Conservation (phyloP, 2,113 vertebrate genomes). For the Struthio camelus region DNA sequence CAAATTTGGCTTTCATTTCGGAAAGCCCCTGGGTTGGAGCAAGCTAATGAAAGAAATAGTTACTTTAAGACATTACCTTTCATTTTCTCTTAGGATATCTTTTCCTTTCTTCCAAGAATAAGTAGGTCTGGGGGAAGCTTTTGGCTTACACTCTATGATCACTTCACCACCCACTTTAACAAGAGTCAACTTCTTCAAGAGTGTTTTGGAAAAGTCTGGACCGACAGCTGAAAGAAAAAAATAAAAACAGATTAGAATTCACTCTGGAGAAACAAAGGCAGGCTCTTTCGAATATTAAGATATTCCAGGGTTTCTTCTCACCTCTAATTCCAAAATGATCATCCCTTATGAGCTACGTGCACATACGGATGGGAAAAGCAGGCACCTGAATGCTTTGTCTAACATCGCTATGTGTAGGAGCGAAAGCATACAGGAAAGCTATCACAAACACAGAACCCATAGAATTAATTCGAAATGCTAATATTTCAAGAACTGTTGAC, state of each 20-base stretch:
- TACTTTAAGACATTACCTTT: conserved; percentile 82
- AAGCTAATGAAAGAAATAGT: conserved; percentile 36
- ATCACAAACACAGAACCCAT: background rate
- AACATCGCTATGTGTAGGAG: background rate
- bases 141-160: conserved; percentile 93
- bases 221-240: conserved; percentile 82
- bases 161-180: conserved; percentile 92
- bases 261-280: background rate
- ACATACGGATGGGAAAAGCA: rapidly evolving
- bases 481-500: background rate
- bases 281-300: background rate
- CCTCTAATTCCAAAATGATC: background rate
- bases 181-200: conserved; percentile 87
- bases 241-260: background rate
- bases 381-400: background rate
- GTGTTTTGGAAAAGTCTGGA: conserved; percentile 92
- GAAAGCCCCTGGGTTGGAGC: conserved; percentile 17
- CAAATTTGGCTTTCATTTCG: conserved; percentile 26
- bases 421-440: background rate
- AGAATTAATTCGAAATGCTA: background rate
- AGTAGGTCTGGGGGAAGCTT: conserved; percentile 92
- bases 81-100: conserved; percentile 83
- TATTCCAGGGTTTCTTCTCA: background rate
- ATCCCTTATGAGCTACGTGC: background rate
- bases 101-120: conserved; percentile 93